Base-by-base conservation (phyloP, 1,140 invertebrate species). In the Papilio helenus region DNA sequence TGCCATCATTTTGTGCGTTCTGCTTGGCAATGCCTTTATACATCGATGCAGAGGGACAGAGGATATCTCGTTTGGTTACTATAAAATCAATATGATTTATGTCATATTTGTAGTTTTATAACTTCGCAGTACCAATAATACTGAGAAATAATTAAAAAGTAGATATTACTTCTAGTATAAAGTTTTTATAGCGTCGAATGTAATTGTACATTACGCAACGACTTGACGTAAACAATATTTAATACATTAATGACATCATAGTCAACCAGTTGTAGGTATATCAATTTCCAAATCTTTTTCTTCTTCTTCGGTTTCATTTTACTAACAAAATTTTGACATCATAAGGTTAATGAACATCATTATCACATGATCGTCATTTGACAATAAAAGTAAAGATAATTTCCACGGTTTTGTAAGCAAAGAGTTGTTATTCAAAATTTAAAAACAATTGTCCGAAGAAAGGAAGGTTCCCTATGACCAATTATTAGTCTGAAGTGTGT, bases 391-490 rank as follows among this genome's bases (percentile, higher is more conserved):
- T 65, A 65, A 65, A 65, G 61, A 34, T 46, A 20, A 58, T 65
- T 65, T 65, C 61, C 61, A 65, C 61, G 61, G 61, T 65, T 65
- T 29, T 34, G 61, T 65, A 65, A 65, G 26, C 61, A 65, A 26
- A 65, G 29, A 72, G 16, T 44, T 73, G 72, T 73, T 46, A 73
- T 73, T 73, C 72, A 46, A 72, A 80, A 83, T 83, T 84, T 84
- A 82, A 82, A 81, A 78, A 82, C 81, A 84, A 88, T 84, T 84
- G 73, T 83, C 82, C 80, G 82, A 85, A 84, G 82, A 85, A 86
- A 80, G 82, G 83, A 86, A 85, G 81, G 82, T 83, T 87, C 89
- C 89, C 89, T 91, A 89, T 87, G 84, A 89, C 88, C 90, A 90
- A 90, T 90, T 88, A 85, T 84, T 81, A 84, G 85, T 85, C 80